Evolutionary conservation across 2,888 invertebrate genomes (phyloP).

Genomic region (Nemotelus nigrinus): DNA sequence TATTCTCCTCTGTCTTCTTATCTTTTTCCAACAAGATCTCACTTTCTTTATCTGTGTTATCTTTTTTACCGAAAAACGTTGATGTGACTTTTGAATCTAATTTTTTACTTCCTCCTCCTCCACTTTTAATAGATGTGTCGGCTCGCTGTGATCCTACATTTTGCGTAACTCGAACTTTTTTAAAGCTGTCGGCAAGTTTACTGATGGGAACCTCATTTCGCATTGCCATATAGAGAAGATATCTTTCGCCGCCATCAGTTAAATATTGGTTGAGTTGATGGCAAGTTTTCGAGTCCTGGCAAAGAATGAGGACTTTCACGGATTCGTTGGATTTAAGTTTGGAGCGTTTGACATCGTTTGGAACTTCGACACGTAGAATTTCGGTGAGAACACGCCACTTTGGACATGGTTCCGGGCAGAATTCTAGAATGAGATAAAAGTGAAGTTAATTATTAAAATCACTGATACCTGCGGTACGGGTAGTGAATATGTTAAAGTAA

Average conservation of each 20-base stretch:
- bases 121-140: background rate
- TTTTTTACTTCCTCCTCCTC: background rate
- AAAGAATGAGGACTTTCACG: conserved; percentile 84
- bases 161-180: conserved; percentile 46
- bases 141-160: background rate
- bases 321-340: conserved; percentile 54
- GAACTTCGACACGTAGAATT: conserved; percentile 83
- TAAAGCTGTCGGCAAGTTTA: conserved; percentile 68
- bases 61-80: background rate
- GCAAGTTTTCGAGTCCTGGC: conserved; percentile 85
- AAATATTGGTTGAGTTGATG: conserved; percentile 79
- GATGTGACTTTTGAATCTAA: background rate
- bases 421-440: conserved; percentile 66
- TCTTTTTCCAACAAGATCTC: conserved; percentile 47
- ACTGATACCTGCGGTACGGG: too few relatives aligned
- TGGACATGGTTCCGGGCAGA: conserved; percentile 84
- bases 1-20: conserved; percentile 53
- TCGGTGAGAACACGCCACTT: conserved; percentile 90
- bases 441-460: conserved; percentile 21
- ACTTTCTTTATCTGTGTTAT: conserved; percentile 44
- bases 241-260: conserved; percentile 72
- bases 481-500: too few relatives aligned
- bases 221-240: conserved; percentile 72
- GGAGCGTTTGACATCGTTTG: conserved; percentile 72
- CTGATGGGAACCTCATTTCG: conserved; percentile 70